These are phyloP conservation scores for Oreocharis arfaki DNA, from an alignment of 2,113 vertebrate genomes.

Conservation along the genomic window DNA sequence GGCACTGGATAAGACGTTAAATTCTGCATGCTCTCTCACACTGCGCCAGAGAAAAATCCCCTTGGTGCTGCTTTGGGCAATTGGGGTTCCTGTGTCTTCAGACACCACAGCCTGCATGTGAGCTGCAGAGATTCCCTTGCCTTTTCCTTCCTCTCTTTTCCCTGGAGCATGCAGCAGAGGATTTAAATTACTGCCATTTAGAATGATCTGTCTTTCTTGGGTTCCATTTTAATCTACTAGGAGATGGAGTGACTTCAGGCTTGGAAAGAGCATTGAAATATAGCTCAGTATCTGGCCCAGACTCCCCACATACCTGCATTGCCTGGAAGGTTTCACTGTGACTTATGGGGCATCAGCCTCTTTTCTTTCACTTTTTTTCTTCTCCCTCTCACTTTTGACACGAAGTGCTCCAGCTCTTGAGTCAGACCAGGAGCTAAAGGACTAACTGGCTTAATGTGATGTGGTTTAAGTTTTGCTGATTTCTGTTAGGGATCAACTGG, in stretches of 20 bases:
- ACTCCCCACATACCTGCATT: background rate
- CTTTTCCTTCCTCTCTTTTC: background rate
- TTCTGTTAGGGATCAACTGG: background rate
- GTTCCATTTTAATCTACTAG: constrained; percentile 14
- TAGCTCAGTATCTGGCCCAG: background rate
- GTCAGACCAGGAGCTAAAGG: background rate
- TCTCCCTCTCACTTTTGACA: background rate
- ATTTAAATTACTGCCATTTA: constrained; percentile 28
- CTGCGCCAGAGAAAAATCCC: background rate
- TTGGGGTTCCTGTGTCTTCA: background rate
- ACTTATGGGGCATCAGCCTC: background rate
- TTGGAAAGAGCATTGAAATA: constrained; percentile 5
- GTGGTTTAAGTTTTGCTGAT: background rate
- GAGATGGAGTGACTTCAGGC: constrained; percentile 6
- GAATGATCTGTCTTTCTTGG: background rate
- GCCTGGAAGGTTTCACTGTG: background rate
- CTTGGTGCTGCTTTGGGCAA: background rate
- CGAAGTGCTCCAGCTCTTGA: background rate
- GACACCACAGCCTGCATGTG: background rate
- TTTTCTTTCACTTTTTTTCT: background rate
- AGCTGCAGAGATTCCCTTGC: background rate
- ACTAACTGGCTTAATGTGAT: background rate
- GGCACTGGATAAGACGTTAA: background rate
- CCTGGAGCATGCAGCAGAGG: background rate
- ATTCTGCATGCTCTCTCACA: background rate